These are phyloP conservation scores for Cyclophora punctaria DNA, from an alignment of 2,888 invertebrate species.

Conservation along the genomic window DNA sequence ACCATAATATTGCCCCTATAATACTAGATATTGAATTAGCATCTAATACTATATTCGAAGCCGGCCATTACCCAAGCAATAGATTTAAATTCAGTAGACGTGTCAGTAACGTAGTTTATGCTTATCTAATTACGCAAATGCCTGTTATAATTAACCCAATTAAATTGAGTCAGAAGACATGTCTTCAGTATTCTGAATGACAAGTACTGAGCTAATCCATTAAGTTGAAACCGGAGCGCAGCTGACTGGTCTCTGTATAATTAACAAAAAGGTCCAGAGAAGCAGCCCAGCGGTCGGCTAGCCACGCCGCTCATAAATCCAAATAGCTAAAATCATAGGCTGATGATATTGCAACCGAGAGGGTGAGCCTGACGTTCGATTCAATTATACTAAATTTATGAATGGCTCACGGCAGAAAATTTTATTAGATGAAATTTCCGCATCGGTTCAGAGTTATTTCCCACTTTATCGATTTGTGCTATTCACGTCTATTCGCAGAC, in stretches of 20 bases:
- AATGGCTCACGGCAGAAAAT: constrained; percentile 54
- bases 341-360: constrained; percentile 43
- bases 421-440: constrained; percentile 58
- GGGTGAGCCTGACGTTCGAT: constrained; percentile 51
- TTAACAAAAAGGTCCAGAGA: constrained; percentile 44
- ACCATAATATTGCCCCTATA: no score
- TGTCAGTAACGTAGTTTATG: no score
- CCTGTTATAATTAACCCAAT: constrained; percentile 40
- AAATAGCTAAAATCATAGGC: constrained; percentile 49
- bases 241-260: constrained; percentile 32
- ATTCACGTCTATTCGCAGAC: constrained; percentile 38
- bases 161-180: constrained; percentile 42
- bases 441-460: constrained; percentile 46
- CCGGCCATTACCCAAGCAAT: not conserved
- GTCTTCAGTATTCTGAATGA: constrained; percentile 31
- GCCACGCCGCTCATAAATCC: constrained; percentile 30
- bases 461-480: constrained; percentile 47
- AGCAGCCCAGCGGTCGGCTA: constrained; percentile 13
- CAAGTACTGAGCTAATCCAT: constrained; percentile 46
- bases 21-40: no score
- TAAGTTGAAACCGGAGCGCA: constrained; percentile 35
- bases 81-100: constrained; percentile 2
- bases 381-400: constrained; percentile 67
- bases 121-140: constrained; percentile 24
- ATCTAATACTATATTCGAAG: no score